Evolutionary conservation across 1,140 invertebrate species (phyloP).

Genomic region (Bombus superbus): DNA sequence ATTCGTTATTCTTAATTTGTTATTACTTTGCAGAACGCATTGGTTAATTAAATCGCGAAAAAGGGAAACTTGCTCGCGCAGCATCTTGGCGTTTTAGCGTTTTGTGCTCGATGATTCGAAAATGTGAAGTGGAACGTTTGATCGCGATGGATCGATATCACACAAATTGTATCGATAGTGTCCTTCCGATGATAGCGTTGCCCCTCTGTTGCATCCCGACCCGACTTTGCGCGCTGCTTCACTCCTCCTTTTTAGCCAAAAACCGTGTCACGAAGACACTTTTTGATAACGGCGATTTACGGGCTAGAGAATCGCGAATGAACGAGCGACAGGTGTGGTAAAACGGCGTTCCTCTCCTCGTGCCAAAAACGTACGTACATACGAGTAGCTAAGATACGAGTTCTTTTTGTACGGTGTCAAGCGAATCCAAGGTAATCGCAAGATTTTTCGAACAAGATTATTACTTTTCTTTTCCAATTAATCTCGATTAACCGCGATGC

Average conservation of each 20-base stretch:
- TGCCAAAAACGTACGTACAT: conserved; percentile 60
- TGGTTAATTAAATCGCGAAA: not conserved
- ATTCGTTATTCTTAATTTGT: too few relatives aligned
- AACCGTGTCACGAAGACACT: conserved; percentile 35
- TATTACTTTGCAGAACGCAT: too few relatives aligned
- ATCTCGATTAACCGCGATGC: not conserved
- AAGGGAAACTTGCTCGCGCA: not conserved
- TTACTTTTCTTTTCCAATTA: conserved; percentile 12
- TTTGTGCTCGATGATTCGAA: not conserved
- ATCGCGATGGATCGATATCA: not conserved
- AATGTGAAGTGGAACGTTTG: not conserved
- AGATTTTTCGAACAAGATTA: not conserved
- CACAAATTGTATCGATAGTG: not conserved
- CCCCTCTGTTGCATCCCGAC: not conserved
- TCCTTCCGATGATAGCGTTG: not conserved
- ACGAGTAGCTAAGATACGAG: conserved; percentile 58
- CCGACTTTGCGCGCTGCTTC: conserved; percentile 27
- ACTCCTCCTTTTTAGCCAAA: conserved; percentile 47
- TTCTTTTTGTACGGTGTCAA: conserved; percentile 48
- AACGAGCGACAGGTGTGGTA: conserved; percentile 46
- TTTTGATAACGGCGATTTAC: conserved; percentile 50
- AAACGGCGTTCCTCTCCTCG: conserved; percentile 70
- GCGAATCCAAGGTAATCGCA: conserved; percentile 52
- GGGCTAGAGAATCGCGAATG: conserved; percentile 33
- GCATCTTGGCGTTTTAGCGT: not conserved